phyloP scores from a whole-genome alignment of 2,888 invertebrate genomes.

The Adelognathus sp. region DNA sequence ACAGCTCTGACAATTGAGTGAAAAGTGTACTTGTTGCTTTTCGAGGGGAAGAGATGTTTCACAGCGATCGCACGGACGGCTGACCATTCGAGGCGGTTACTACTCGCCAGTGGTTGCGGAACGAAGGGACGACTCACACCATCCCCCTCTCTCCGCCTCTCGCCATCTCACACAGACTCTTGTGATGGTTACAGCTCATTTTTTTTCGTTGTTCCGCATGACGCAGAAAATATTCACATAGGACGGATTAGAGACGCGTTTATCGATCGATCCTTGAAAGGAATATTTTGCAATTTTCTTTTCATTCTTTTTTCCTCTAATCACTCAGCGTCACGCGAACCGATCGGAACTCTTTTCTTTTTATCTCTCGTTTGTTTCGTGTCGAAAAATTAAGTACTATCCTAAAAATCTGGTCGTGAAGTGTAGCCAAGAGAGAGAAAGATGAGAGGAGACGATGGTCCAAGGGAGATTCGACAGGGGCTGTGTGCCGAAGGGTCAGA shows the following conservation, averaged over 20 bases:
- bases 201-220: neutral
- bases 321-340: slow-evolving; percentile 63
- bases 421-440: neutral
- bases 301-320: slow-evolving; percentile 35
- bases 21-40: neutral
- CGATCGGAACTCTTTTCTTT: slow-evolving; percentile 35
- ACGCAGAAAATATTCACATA: neutral
- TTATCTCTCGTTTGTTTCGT: no score
- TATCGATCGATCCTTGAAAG: slow-evolving; percentile 18
- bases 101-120: slow-evolving; percentile 28
- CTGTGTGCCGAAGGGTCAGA: slow-evolving; percentile 34
- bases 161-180: neutral
- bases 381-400: slow-evolving; percentile 30
- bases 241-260: neutral
- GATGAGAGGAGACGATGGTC: neutral
- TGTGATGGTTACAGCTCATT: neutral
- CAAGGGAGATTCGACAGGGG: slow-evolving; percentile 20
- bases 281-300: slow-evolving; percentile 10
- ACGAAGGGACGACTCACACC: neutral
- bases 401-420: slow-evolving; percentile 31
- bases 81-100: slow-evolving; percentile 50
- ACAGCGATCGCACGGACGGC: slow-evolving; percentile 34
- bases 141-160: slow-evolving; percentile 4
- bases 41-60: slow-evolving; percentile 27
- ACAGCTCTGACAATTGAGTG: neutral